phyloP scores from a whole-genome alignment of 2,113 vertebrate species.

The Trematomus loennbergii region DNA sequence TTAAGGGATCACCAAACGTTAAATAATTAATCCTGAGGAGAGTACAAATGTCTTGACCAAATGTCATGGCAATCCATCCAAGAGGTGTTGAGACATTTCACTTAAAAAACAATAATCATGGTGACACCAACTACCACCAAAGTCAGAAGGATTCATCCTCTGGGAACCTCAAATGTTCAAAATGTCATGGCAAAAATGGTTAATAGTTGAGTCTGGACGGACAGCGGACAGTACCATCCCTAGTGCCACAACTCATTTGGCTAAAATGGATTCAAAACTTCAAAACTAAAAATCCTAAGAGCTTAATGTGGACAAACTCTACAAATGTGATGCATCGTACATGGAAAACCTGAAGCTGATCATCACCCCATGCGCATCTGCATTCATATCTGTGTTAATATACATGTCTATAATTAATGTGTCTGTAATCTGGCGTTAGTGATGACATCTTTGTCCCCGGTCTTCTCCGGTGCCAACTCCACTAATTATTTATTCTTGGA shows the following conservation, averaged over 20 bases:
- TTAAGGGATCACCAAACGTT: not conserved
- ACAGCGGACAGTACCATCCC: not conserved
- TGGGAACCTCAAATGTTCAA: not conserved
- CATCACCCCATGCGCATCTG: slow-evolving; percentile 30
- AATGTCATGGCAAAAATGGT: not conserved
- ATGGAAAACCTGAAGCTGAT: slow-evolving; percentile 18
- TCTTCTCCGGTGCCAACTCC: slow-evolving; percentile 85
- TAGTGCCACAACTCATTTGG: too few relatives aligned
- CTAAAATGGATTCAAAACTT: not conserved
- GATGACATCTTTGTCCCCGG: slow-evolving; percentile 86
- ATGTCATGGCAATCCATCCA: not conserved
- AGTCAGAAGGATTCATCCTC: not conserved
- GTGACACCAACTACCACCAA: not conserved
- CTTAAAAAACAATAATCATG: not conserved
- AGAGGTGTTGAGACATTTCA: too few relatives aligned
- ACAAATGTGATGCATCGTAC: not conserved
- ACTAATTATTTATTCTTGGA: slow-evolving; percentile 87
- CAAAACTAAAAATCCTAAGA: too few relatives aligned
- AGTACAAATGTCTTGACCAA: not conserved
- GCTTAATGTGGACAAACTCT: not conserved
- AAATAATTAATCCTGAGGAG: not conserved
- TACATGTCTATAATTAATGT: slow-evolving; percentile 26
- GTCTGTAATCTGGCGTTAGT: slow-evolving; percentile 91
- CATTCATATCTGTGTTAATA: slow-evolving; percentile 23
- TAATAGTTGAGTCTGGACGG: not conserved